Percentiles rank a stretch among this genome's conserved stretches.
These are phyloP conservation scores for Raphicerus campestris DNA, from an alignment of 2,113 vertebrate species.

Conservation along the genomic window DNA sequence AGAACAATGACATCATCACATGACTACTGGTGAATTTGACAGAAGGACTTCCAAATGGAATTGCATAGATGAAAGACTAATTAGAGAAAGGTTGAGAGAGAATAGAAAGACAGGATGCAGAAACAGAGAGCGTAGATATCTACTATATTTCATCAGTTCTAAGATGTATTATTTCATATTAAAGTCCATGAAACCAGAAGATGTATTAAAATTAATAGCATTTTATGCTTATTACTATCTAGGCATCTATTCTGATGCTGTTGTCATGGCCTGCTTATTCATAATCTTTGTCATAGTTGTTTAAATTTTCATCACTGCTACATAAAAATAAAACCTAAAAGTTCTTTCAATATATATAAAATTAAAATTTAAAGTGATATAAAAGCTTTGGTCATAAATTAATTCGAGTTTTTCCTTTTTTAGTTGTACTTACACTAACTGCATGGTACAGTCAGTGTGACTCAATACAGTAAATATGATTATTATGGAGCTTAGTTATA, in stretches of 20 bases:
- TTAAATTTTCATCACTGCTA: not conserved
- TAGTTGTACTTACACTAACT: not conserved
- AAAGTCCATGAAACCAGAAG: not conserved
- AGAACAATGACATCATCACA: not conserved
- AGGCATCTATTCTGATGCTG: not conserved
- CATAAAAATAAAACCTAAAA: not conserved
- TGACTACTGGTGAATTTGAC: not conserved
- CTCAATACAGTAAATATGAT: not conserved
- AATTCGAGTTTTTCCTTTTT: not conserved
- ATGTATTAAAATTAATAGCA: not conserved
- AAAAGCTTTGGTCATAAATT: not conserved
- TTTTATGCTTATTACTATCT: not conserved
- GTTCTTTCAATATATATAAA: not conserved
- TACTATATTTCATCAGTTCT: not conserved
- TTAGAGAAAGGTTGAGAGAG: not conserved
- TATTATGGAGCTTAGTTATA: not conserved
- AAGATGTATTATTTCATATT: not conserved
- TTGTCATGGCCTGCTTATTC: not conserved
- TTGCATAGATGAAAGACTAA: not conserved
- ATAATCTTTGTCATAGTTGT: not conserved
- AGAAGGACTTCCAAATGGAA: not conserved
- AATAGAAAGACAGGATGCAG: not conserved
- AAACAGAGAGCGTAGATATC: not conserved
- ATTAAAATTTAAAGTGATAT: not conserved
- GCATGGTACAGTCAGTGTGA: not conserved